Evolutionary conservation across 2,113 vertebrate species (phyloP).

Genomic region (Aix galericulata): DNA sequence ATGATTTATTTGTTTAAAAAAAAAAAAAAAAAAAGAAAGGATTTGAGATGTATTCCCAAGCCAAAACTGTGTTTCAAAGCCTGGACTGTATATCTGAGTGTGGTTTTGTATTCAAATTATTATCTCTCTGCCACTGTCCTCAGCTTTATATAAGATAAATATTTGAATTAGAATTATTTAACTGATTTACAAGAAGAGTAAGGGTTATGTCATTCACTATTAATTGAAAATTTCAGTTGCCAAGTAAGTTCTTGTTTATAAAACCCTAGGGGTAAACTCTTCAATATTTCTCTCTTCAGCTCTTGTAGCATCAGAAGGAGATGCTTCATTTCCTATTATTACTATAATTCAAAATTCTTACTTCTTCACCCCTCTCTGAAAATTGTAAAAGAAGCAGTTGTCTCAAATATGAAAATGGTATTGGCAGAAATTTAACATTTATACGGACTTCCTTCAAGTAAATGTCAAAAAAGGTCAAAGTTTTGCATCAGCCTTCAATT

Average conservation of each 20-base stretch:
- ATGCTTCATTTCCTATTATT: background rate
- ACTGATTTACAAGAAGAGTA: background rate
- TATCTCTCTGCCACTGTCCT: background rate
- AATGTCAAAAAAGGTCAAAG: conserved; percentile 13
- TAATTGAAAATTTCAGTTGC: background rate
- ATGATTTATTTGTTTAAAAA: background rate
- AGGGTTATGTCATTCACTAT: background rate
- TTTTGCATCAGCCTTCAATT: conserved; percentile 4
- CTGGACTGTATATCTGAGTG: background rate
- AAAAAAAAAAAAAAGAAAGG: background rate
- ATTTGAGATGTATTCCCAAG: background rate
- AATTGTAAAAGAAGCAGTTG: conserved; percentile 4
- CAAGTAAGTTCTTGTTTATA: background rate
- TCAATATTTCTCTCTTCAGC: background rate
- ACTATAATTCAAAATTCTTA: background rate
- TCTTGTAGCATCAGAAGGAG: background rate
- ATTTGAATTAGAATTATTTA: conserved; percentile 2
- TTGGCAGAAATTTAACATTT: conserved; percentile 25
- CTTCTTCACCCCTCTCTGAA: background rate
- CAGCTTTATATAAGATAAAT: background rate
- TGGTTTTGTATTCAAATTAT: background rate
- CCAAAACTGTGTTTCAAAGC: background rate
- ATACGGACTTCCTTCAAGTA: background rate
- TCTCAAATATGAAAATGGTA: background rate
- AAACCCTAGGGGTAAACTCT: background rate